These are phyloP conservation scores for Oophaga sylvatica DNA, from an alignment of 2,797 vertebrate genomes.

Conservation along the genomic window DNA sequence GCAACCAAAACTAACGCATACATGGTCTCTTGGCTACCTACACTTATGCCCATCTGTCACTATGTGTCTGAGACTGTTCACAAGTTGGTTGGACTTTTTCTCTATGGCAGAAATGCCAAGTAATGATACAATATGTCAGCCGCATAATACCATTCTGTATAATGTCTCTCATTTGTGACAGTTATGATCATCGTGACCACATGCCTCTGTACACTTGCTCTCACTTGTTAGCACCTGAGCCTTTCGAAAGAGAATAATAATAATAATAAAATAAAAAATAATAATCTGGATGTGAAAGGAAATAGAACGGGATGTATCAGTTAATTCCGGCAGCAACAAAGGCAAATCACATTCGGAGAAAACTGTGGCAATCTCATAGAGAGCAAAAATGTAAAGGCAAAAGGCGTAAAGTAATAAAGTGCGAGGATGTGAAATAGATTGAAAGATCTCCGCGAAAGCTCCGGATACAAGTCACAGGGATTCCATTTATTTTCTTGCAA, in stretches of 20 bases:
- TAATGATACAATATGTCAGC: slow-evolving; percentile 62
- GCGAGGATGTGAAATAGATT: slow-evolving; percentile 59
- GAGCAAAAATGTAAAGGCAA: slow-evolving; percentile 55
- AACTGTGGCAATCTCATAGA: slow-evolving; percentile 58
- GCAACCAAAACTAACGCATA: slow-evolving; percentile 67
- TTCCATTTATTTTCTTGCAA: slow-evolving; percentile 33
- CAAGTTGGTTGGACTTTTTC: slow-evolving; percentile 64
- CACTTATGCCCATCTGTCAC: slow-evolving; percentile 59
- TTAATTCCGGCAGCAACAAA: slow-evolving; percentile 60
- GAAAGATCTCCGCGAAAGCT: slow-evolving; percentile 50
- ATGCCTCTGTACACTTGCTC: slow-evolving; percentile 60
- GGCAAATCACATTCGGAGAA: slow-evolving; percentile 58
- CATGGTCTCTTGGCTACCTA: slow-evolving; percentile 66
- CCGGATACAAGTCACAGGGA: background rate
- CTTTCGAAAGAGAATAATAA: slow-evolving; percentile 9
- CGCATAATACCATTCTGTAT: slow-evolving; percentile 48
- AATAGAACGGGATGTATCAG: slow-evolving; percentile 39
- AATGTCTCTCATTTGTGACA: slow-evolving; percentile 59
- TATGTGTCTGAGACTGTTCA: slow-evolving; percentile 67
- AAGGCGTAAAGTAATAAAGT: slow-evolving; percentile 55
- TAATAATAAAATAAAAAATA: slow-evolving; percentile 6
- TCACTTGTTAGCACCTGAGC: slow-evolving; percentile 61
- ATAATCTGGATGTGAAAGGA: slow-evolving; percentile 38
- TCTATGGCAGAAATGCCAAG: slow-evolving; percentile 56
- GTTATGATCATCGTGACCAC: slow-evolving; percentile 32